Evolutionary conservation across 2,888 invertebrate species (phyloP), one percentile per base, ranked within the genome.

Genomic region (Lasioglossum figueresi): DNA sequence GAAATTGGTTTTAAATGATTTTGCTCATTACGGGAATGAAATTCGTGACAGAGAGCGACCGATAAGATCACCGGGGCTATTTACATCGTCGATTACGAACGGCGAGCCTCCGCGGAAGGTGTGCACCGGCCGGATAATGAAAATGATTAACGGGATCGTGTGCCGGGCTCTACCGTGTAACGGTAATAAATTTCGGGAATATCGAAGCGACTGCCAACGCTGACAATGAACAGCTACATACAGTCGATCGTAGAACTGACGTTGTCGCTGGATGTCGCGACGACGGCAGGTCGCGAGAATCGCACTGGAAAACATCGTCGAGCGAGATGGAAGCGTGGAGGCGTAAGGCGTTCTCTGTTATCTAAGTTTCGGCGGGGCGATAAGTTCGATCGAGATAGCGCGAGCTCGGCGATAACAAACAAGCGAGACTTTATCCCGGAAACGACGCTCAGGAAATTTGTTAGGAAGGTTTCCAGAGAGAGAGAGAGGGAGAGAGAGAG

Each of bases 301-400:
- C 52, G 0, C 27, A 1, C 14, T 16, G 27, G 34, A 19, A 66
- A 34, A 2, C 16, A 14, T 66, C 31, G 37, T 8, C 23, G 45
- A 27, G 4, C n/a, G 23, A 68, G 16, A n/a, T 16, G 31, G 23
- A 43, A 74, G 34, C 68, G 19, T 34, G 31, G 31, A 31, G 27
- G 23, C 27, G 16, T 27, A 77, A 73, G 31, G 40, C 81, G 56
- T 56, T 40, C 34, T 48, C 48, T 23, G 83, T 83, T 79, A 83
- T 82, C 82, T 77, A 72, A 88, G 72, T 78, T 81, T 80, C 72
- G 76, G 48, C 72, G 8, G 45, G 16, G 63, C 56, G 88, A 88
- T 88, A 89, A 89, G 86, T 82, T 86, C 85, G 86, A 88, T 88
- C 78, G 79, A 74, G 88, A 89, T 89, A 89, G 72, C 19, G 56